Percentiles rank a stretch among this genome's conserved stretches.
Evolutionary conservation across 2,888 invertebrate genomes (phyloP).

Genomic region (Ditula angustiorana): DNA sequence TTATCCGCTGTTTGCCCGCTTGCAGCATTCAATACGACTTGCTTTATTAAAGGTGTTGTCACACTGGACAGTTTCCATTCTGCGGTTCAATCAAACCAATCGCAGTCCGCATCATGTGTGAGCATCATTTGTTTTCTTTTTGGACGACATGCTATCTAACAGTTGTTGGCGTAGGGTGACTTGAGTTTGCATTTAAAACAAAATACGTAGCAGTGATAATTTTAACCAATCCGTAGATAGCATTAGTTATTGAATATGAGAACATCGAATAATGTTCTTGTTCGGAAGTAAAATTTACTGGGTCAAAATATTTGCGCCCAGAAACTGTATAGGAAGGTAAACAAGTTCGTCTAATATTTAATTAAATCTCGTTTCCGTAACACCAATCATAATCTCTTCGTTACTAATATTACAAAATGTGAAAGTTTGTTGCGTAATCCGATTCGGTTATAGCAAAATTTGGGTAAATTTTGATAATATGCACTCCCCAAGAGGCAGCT

Average conservation of each 20-base stretch:
- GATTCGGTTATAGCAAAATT: constrained; percentile 26
- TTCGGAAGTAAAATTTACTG: no score
- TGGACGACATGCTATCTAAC: no score
- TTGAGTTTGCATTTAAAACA: no score
- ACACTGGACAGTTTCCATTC: not conserved
- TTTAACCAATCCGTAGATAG: no score
- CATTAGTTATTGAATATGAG: no score
- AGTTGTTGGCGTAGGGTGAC: no score
- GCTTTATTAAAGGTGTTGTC: not conserved
- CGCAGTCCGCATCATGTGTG: no score
- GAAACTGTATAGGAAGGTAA: not conserved
- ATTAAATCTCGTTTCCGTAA: constrained; percentile 17
- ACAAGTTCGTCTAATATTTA: not conserved
- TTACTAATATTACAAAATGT: constrained; percentile 22
- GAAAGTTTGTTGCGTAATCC: constrained; percentile 31
- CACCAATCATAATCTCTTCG: constrained; percentile 20
- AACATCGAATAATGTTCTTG: no score
- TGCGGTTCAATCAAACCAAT: no score
- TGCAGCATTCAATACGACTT: constrained; percentile 12
- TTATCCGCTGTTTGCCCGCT: constrained; percentile 22
- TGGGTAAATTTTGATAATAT: constrained; percentile 19
- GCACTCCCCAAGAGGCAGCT: constrained; percentile 5
- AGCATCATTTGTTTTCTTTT: no score
- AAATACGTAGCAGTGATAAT: no score
- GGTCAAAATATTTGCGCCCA: not conserved